Percentiles rank a stretch among this genome's conserved stretches.
These are phyloP conservation scores for Triplophysa rosa DNA, from an alignment of 2,113 vertebrate species.

Conservation along the genomic window DNA sequence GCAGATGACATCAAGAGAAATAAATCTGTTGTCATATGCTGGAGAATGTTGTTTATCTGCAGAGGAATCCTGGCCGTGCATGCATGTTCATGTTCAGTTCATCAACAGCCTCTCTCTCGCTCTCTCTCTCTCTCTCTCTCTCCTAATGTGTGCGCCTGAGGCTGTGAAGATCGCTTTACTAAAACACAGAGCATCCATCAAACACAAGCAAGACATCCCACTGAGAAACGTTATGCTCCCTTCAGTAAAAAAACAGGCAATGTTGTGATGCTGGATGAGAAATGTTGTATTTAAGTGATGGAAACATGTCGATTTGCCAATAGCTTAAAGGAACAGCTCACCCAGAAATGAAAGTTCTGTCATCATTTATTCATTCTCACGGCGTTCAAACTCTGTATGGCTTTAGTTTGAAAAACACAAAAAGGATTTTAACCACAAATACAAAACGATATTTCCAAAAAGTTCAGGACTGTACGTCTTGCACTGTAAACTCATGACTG, in stretches of 20 bases:
- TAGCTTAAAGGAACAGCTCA: no score
- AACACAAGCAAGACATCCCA: not conserved
- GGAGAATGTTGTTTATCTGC: not conserved
- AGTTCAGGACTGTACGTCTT: no score
- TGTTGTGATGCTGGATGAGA: not conserved
- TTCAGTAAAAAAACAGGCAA: not conserved
- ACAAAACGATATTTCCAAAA: no score
- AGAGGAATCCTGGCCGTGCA: not conserved
- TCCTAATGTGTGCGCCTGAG: conserved; percentile 1
- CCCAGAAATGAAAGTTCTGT: not conserved
- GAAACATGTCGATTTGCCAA: no score
- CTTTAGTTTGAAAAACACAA: not conserved
- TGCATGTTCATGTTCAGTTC: conserved; percentile 20
- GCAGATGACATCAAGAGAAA: not conserved
- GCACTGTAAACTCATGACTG: no score
- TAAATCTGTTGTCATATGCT: not conserved
- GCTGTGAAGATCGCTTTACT: not conserved
- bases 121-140: no score
- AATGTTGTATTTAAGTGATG: conserved; percentile 1
- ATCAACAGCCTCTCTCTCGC: not conserved
- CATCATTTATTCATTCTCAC: not conserved
- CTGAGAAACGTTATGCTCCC: not conserved
- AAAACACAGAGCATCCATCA: conserved; percentile 22
- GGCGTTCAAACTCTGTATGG: not conserved
- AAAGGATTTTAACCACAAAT: not conserved